phyloP scores from a whole-genome alignment of 2,797 vertebrate genomes.

The Schizopygopsis malacanthus region DNA sequence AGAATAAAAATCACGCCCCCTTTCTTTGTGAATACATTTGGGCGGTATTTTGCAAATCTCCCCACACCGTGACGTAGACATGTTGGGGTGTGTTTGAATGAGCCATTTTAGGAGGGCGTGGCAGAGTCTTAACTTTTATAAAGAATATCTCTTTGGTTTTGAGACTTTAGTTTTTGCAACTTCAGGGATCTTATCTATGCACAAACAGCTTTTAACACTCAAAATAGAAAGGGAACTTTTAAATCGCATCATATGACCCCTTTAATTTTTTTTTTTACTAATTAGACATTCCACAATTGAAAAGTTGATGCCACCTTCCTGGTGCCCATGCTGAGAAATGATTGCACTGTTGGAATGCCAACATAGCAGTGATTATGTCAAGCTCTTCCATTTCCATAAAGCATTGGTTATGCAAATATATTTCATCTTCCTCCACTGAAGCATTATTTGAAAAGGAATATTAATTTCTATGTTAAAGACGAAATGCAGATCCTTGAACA shows the following conservation, averaged over 20 bases:
- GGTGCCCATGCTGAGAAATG: constrained; percentile 53
- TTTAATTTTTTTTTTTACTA: too few species aligned
- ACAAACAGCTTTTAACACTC: too few species aligned
- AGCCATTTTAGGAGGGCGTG: too few species aligned
- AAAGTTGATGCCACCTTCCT: constrained; percentile 26
- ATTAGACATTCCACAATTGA: constrained; percentile 13
- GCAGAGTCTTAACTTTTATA: too few species aligned
- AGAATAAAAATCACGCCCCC: too few species aligned
- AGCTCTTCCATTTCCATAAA: constrained; percentile 50
- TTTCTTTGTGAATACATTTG: too few species aligned
- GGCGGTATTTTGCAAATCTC: too few species aligned
- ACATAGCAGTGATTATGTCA: constrained; percentile 64
- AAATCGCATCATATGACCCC: too few species aligned
- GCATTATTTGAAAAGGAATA: constrained; percentile 17
- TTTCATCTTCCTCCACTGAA: constrained; percentile 48
- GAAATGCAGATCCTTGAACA: not conserved
- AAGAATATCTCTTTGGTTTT: too few species aligned
- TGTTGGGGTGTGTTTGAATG: accelerated
- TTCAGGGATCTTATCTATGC: too few species aligned
- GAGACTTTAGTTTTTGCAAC: too few species aligned
- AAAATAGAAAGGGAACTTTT: accelerated
- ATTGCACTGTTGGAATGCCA: constrained; percentile 54
- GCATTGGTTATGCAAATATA: constrained; percentile 56
- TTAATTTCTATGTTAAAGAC: not conserved
- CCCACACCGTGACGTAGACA: too few species aligned